Evolutionary conservation across 2,888 invertebrate species (phyloP).

Genomic region (Ganaspis brasiliensis): DNA sequence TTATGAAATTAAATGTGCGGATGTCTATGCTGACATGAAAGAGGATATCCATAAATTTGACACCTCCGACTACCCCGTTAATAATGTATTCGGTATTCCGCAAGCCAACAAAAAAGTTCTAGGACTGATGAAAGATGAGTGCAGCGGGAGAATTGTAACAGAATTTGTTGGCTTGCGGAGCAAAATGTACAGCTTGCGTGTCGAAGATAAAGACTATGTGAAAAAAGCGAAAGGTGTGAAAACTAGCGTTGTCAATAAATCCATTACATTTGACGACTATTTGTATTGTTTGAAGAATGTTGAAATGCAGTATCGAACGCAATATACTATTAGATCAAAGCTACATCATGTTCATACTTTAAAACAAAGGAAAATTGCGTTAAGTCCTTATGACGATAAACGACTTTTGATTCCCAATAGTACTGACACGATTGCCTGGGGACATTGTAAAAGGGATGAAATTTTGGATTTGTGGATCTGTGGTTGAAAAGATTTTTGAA

Average conservation of each 20-base stretch:
- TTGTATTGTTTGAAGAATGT: slow-evolving; percentile 35
- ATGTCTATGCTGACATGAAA: background rate
- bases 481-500: too few relatives aligned
- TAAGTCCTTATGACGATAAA: slow-evolving; percentile 49
- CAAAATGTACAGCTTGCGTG: slow-evolving; percentile 42
- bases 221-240: slow-evolving; percentile 64
- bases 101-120: slow-evolving; percentile 44
- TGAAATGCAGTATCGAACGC: background rate
- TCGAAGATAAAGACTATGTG: slow-evolving; percentile 47
- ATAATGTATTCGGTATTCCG: slow-evolving; percentile 48
- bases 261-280: slow-evolving; percentile 57
- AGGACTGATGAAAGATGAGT: slow-evolving; percentile 12
- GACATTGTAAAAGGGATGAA: slow-evolving; percentile 18
- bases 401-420: slow-evolving; percentile 13
- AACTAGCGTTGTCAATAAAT: slow-evolving; percentile 48
- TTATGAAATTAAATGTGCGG: background rate
- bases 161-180: too few relatives aligned
- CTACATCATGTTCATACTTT: slow-evolving; percentile 42
- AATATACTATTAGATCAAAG: slow-evolving; percentile 48
- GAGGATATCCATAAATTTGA: slow-evolving; percentile 49
- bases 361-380: slow-evolving; percentile 43
- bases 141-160: slow-evolving; percentile 55
- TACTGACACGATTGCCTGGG: slow-evolving; percentile 43
- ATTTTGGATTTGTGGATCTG: too few relatives aligned
- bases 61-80: slow-evolving; percentile 52